These are phyloP conservation scores for Scylla paramamosain DNA, from an alignment of 1,140 invertebrate species.

Conservation along the genomic window DNA sequence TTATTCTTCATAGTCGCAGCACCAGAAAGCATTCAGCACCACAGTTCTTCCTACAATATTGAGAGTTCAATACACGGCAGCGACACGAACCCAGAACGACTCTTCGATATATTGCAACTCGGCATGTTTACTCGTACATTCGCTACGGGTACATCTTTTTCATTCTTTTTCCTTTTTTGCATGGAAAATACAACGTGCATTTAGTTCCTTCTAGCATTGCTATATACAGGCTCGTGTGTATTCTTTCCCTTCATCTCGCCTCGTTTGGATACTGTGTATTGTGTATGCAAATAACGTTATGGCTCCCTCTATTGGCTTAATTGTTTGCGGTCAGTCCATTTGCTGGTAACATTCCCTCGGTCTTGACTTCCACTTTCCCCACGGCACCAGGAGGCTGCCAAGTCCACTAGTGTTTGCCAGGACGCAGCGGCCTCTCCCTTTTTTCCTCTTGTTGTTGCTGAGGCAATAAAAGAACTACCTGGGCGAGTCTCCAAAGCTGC, in stretches of 20 bases:
- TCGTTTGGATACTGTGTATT: conserved; percentile 5
- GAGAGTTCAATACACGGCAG: not conserved
- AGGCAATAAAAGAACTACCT: conserved; percentile 8
- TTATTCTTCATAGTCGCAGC: not conserved
- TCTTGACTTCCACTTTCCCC: conserved; percentile 11
- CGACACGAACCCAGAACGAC: not conserved
- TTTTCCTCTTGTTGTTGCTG: not conserved
- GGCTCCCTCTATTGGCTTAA: conserved; percentile 35
- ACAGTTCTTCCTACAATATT: not conserved
- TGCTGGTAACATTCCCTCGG: not conserved
- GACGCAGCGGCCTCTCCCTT: not conserved
- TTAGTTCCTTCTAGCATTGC: too few relatives aligned
- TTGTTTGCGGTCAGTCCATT: conserved; percentile 39
- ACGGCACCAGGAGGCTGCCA: not conserved
- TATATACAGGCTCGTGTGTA: not conserved
- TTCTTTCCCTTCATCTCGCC: conserved; percentile 21
- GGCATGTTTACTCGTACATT: conserved; percentile 9
- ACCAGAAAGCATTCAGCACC: not conserved
- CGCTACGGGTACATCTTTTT: not conserved
- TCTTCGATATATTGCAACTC: not conserved
- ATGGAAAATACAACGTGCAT: too few relatives aligned
- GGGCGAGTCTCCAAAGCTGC: not conserved
- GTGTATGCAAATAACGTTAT: conserved; percentile 53
- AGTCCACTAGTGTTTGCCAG: not conserved
- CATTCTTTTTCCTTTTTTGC: not conserved